phyloP scores from a whole-genome alignment of 2,888 invertebrate genomes.

The Eudemis profundana region DNA sequence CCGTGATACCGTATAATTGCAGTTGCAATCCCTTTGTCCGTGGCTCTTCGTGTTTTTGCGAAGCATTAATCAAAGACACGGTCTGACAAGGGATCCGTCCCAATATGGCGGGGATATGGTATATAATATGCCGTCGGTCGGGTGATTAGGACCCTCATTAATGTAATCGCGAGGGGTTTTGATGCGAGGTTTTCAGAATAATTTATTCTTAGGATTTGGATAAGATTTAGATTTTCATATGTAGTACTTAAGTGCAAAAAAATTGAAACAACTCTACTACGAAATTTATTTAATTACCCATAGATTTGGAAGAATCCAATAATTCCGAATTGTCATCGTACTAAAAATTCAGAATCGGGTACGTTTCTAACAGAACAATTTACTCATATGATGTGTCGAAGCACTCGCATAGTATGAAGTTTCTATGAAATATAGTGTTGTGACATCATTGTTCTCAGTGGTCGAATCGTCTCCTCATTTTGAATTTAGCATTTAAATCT shows the following conservation, averaged over 20 bases:
- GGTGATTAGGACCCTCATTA: conserved; percentile 60
- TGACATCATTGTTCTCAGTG: too few relatives aligned
- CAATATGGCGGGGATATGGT: conserved; percentile 43
- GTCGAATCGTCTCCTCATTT: too few relatives aligned
- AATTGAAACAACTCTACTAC: too few relatives aligned
- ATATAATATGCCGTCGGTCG: conserved; percentile 37
- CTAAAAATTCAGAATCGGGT: too few relatives aligned
- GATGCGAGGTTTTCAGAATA: conserved; percentile 23
- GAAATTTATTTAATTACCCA: too few relatives aligned
- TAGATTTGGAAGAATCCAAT: too few relatives aligned
- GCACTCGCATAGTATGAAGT: too few relatives aligned
- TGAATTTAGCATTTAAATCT: too few relatives aligned
- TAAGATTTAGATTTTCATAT: not conserved
- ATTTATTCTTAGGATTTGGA: conserved; percentile 19
- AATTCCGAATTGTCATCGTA: too few relatives aligned
- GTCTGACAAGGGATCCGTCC: conserved; percentile 46
- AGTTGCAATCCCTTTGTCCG: conserved; percentile 47
- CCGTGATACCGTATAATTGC: conserved; percentile 48
- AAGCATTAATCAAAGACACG: conserved; percentile 53
- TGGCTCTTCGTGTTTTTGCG: conserved; percentile 49
- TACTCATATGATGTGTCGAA: too few relatives aligned
- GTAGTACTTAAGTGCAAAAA: not conserved
- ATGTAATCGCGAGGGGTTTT: conserved; percentile 51
- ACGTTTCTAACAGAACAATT: too few relatives aligned
- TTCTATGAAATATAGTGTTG: too few relatives aligned